Evolutionary conservation across 53 echinoderm and acorn worm genomes (phyloP).

Genomic region (Zoroaster sp.): DNA sequence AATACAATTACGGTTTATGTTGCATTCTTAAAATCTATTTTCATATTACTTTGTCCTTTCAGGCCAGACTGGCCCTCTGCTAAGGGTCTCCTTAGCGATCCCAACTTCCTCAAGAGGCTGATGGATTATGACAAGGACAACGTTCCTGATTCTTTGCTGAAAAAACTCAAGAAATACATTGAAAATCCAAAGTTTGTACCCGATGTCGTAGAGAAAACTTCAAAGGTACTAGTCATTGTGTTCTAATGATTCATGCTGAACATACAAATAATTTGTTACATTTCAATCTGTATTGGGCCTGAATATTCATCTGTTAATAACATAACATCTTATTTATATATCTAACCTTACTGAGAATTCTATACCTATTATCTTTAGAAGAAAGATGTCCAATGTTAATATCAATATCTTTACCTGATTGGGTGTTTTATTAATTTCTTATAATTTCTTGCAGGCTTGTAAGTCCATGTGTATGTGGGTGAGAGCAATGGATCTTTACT

Average conservation of each 20-base stretch:
- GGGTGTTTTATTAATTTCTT: not conserved
- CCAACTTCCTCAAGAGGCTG: slow-evolving; percentile 83
- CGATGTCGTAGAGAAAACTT: slow-evolving; percentile 98
- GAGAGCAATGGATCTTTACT: slow-evolving; percentile 97
- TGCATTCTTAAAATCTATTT: not conserved
- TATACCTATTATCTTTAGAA: too few species aligned
- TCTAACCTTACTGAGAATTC: too few species aligned
- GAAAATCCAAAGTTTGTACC: slow-evolving; percentile 99
- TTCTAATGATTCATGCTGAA: too few species aligned
- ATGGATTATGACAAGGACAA: slow-evolving; percentile 99
- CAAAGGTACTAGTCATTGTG: too few species aligned
- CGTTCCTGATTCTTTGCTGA: slow-evolving; percentile 83
- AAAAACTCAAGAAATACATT: slow-evolving; percentile 98
- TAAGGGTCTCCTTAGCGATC: slow-evolving; percentile 90
- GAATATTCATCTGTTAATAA: too few species aligned
- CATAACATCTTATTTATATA: too few species aligned
- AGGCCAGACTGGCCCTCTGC: slow-evolving; percentile 96
- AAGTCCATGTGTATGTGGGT: slow-evolving; percentile 99
- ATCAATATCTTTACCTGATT: too few species aligned
- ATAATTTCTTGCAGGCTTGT: slow-evolving; percentile 72
- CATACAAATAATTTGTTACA: too few species aligned
- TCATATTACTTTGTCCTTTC: not conserved
- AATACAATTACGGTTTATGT: too few species aligned
- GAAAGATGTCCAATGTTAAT: too few species aligned
- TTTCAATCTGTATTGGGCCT: too few species aligned